Conservation (phyloP, 2,888 invertebrate genomes). For the Seira musarum region DNA sequence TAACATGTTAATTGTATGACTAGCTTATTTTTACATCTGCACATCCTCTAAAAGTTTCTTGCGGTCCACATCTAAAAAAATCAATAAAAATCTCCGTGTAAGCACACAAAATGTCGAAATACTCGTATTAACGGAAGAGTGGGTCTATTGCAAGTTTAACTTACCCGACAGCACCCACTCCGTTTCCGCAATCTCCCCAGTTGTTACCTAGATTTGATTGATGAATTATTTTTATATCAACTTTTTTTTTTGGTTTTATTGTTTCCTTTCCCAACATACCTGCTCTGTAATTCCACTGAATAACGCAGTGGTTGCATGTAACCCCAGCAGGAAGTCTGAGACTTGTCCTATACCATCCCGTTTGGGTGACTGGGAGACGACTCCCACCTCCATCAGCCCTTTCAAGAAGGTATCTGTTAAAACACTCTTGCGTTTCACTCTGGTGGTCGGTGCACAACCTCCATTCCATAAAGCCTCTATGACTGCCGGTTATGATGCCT, state of each 20-base stretch:
- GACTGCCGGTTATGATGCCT: slow-evolving; percentile 70
- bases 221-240: neutral
- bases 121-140: no score
- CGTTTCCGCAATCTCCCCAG: slow-evolving; percentile 32
- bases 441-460: slow-evolving; percentile 70
- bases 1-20: no score
- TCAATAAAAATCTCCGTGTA: no score
- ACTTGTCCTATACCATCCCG: slow-evolving; percentile 39
- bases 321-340: slow-evolving; percentile 64
- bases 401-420: slow-evolving; percentile 71
- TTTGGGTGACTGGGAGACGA: slow-evolving; percentile 30
- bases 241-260: neutral
- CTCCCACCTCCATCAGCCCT: slow-evolving; percentile 70
- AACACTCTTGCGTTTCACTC: slow-evolving; percentile 70
- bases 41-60: slow-evolving; percentile 54
- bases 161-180: slow-evolving; percentile 31
- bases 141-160: neutral
- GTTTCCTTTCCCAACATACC: no score
- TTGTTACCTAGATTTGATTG: neutral
- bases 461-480: slow-evolving; percentile 72
- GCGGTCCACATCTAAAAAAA: slow-evolving; percentile 56
- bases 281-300: slow-evolving; percentile 61
- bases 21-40: no score
- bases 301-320: slow-evolving; percentile 68
- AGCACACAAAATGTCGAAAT: no score